Evolutionary conservation across 2,888 invertebrate species (phyloP).

Genomic region (Exocentrus adspersus): DNA sequence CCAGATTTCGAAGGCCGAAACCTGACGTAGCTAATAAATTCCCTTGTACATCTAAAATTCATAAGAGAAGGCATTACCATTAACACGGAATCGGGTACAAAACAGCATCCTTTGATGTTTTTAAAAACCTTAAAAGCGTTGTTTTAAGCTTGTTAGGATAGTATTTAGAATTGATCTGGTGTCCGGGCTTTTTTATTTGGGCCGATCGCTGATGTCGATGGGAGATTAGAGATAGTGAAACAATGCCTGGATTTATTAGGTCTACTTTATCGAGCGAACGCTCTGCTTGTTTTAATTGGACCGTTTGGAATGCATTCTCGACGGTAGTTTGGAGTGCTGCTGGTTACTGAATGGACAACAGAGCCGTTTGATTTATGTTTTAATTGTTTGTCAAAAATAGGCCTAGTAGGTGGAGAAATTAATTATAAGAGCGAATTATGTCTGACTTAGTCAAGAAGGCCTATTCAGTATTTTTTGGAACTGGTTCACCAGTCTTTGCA

Average conservation of each 20-base stretch:
- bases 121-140: slow-evolving; percentile 36
- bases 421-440: no score
- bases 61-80: slow-evolving; percentile 47
- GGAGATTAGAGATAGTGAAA: slow-evolving; percentile 62
- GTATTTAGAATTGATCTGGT: slow-evolving; percentile 60
- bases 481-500: no score
- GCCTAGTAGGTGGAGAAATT: no score
- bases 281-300: slow-evolving; percentile 46
- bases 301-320: slow-evolving; percentile 48
- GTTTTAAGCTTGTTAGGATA: slow-evolving; percentile 58
- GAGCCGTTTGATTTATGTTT: neutral
- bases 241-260: slow-evolving; percentile 63
- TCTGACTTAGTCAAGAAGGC: no score
- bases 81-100: slow-evolving; percentile 46
- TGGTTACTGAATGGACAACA: slow-evolving; percentile 22
- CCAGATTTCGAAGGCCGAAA: slow-evolving; percentile 5
- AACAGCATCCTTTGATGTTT: slow-evolving; percentile 44
- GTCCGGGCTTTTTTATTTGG: slow-evolving; percentile 56
- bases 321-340: slow-evolving; percentile 32
- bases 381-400: slow-evolving; percentile 9
- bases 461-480: no score
- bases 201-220: slow-evolving; percentile 61
- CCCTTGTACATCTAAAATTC: slow-evolving; percentile 40
- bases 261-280: slow-evolving; percentile 58
- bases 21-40: slow-evolving; percentile 20